Base-by-base conservation (phyloP, 2,113 vertebrate genomes). In the Macquaria australasica region DNA sequence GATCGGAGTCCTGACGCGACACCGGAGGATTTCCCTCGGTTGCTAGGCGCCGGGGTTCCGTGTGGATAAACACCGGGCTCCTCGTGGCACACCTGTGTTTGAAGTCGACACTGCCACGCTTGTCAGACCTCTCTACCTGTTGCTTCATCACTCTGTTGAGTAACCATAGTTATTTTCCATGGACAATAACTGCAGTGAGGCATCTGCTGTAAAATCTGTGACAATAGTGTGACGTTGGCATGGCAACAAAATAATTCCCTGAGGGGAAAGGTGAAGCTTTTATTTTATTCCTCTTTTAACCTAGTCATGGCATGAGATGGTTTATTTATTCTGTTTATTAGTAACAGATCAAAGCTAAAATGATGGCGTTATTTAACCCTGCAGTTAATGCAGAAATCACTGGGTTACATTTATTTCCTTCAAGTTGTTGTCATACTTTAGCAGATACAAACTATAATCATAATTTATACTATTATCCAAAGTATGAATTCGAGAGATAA, bases 11-110 rank as follows among this genome's bases (percentile, higher is more conserved):
- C 86, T 86, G 41, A 73, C 68, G 72, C 43, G 83, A 90, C 87
- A 89, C n/a, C 8, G 41, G 78, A 94, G 95, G 95, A 84, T 88
- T 95, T 93, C 94, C 95, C 91, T 89, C 4, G 1, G 95, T 96
- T 93, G 93, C 95, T 88, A 94, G 90, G 95, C 78, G 43, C 58
- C 90, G 45, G 90, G 86, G 68, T 81, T 91, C 84, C 89, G 48
- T 88, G 83, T 73, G 74, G 87, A 73, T 89, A 93, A 95, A 95
- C 93, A 95, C 1, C 50, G 81, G 84, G 41, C 91, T 94, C 92
- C 88, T 87, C 79, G 63, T 64, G 89, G 77, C 90, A 37, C 91
- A 92, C 93, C 95, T 95, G 90, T 64, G 67, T 88, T 92, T 91
- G 86, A 91, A 84, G 77, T 73, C 34, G 87, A 87, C 81, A 81